Evolutionary conservation across 2,113 vertebrate genomes (phyloP).

Genomic region (Podarcis raffonei): DNA sequence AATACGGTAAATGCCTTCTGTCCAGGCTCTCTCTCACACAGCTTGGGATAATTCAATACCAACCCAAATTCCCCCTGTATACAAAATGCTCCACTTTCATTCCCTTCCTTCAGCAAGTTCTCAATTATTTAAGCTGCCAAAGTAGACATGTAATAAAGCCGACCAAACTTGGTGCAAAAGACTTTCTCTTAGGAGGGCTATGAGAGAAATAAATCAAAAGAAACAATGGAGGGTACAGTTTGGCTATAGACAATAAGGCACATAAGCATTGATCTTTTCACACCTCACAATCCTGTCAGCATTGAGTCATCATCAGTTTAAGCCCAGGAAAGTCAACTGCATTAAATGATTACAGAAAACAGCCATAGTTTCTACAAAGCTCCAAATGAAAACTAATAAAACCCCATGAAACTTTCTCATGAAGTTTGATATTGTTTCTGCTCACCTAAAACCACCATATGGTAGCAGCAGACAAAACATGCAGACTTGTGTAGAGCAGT

Average conservation of each 20-base stretch:
- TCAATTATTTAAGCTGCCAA: constrained; percentile 55
- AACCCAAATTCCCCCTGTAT: not conserved
- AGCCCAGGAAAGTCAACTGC: constrained; percentile 33
- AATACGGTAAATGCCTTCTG: not conserved
- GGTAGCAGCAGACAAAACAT: not conserved
- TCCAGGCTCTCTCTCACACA: not conserved
- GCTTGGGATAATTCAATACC: not conserved
- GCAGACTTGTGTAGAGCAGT: not conserved
- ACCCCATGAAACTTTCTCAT: constrained; percentile 15
- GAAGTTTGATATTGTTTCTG: constrained; percentile 30
- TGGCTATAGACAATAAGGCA: constrained; percentile 10
- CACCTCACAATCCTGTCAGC: constrained; percentile 28
- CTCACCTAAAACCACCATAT: not conserved
- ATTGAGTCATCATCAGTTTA: constrained; percentile 49
- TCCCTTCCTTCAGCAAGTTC: constrained; percentile 42
- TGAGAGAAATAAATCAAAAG: constrained; percentile 54
- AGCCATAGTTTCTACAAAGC: constrained; percentile 31
- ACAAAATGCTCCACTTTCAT: constrained; percentile 29
- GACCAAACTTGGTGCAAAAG: constrained; percentile 4
- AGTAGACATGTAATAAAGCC: constrained; percentile 21
- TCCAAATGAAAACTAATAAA: constrained; percentile 48
- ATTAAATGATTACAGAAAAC: constrained; percentile 37
- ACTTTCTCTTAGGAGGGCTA: constrained; percentile 31
- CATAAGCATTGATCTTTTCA: constrained; percentile 25
- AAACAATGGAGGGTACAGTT: constrained; percentile 23